These are phyloP conservation scores for Theocolax elegans DNA, from an alignment of 1,140 invertebrate species.

Conservation along the genomic window DNA sequence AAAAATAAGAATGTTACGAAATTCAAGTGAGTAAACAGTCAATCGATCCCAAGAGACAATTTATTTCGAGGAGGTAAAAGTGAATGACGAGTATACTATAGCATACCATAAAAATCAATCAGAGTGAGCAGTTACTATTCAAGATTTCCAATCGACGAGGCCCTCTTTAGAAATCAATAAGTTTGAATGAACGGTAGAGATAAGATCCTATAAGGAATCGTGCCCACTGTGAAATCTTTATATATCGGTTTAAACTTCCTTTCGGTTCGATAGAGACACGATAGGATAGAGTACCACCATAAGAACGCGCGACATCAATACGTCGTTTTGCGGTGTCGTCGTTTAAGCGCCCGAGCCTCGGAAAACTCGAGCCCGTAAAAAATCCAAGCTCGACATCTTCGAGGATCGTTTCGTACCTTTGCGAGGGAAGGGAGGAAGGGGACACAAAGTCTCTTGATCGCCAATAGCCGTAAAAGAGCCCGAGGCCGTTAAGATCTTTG, in stretches of 20 bases:
- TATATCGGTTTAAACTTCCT: slow-evolving; percentile 24
- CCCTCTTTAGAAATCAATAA: slow-evolving; percentile 45
- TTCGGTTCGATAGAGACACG: slow-evolving; percentile 11
- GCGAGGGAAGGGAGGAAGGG: neutral
- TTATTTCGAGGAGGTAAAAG: too few relatives aligned
- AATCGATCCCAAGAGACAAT: too few relatives aligned
- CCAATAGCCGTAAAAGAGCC: slow-evolving; percentile 50
- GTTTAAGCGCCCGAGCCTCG: too few relatives aligned
- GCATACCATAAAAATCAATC: slow-evolving; percentile 27
- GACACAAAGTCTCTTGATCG: slow-evolving; percentile 51
- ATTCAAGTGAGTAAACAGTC: too few relatives aligned
- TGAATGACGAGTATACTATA: too few relatives aligned
- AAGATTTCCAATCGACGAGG: neutral
- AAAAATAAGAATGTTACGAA: too few relatives aligned
- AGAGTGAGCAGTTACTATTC: neutral
- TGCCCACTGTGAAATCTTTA: slow-evolving; percentile 27
- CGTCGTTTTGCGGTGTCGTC: slow-evolving; percentile 19
- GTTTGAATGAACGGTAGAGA: slow-evolving; percentile 23
- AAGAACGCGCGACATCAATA: slow-evolving; percentile 24
- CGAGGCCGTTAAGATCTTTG: slow-evolving; percentile 59
- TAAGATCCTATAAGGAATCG: slow-evolving; percentile 31
- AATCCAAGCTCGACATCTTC: slow-evolving; percentile 41
- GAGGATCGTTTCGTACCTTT: slow-evolving; percentile 35
- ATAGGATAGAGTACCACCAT: neutral
- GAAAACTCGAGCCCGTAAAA: slow-evolving; percentile 48